phyloP scores from a whole-genome alignment of 2,888 invertebrate genomes.

The Philereme transversata region DNA sequence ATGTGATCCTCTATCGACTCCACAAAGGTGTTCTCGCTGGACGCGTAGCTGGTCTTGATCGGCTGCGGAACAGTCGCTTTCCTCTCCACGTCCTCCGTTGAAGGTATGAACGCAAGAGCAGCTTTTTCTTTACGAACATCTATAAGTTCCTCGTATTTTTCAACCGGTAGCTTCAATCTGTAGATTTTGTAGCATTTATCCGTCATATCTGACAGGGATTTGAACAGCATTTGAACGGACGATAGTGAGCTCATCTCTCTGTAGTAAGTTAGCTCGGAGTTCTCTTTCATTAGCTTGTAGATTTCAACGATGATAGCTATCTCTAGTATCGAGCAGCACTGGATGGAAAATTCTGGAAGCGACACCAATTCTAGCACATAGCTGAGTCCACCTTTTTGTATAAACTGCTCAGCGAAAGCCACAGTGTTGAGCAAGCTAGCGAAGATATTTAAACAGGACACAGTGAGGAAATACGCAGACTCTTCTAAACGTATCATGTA shows the following conservation, averaged over 20 bases:
- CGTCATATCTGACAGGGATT: conserved; percentile 66
- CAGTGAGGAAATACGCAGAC: conserved; percentile 82
- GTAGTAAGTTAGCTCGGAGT: conserved; percentile 57
- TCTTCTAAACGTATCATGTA: conserved; percentile 75
- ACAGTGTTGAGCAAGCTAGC: conserved; percentile 82
- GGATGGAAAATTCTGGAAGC: conserved; percentile 81
- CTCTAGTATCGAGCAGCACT: conserved; percentile 85
- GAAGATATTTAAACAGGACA: conserved; percentile 85
- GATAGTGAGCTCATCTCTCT: conserved; percentile 67
- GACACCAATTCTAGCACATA: conserved; percentile 82
- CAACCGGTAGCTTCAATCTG: conserved; percentile 57
- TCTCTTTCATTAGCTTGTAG: conserved; percentile 71
- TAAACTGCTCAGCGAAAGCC: conserved; percentile 84
- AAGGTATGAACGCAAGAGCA: conserved; percentile 45
- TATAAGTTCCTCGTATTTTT: conserved; percentile 60
- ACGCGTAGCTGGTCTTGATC: conserved; percentile 43
- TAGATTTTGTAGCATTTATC: conserved; percentile 68
- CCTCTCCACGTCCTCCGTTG: conserved; percentile 36
- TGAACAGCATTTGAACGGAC: conserved; percentile 74
- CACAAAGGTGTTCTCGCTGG: conserved; percentile 43
- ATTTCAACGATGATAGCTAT: conserved; percentile 85
- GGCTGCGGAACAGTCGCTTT: conserved; percentile 46
- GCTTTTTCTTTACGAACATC: conserved; percentile 59
- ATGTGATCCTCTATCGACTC: conserved; percentile 54
- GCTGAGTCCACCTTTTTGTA: conserved; percentile 81